Base-by-base conservation (phyloP, 2,888 invertebrate species). In the Idaea biselata region DNA sequence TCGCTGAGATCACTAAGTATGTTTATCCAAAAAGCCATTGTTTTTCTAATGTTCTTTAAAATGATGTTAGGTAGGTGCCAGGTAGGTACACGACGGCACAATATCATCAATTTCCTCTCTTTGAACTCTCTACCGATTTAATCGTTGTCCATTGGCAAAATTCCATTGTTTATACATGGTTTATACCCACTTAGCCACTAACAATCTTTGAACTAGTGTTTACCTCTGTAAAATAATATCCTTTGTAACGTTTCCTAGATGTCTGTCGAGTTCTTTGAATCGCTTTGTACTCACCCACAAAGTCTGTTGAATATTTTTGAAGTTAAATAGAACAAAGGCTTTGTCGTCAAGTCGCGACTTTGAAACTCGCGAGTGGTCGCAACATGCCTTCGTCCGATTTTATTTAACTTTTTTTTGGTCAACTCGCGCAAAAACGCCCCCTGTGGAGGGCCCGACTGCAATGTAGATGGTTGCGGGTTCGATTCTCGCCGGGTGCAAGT, bases 41-140 rank as follows among this genome's bases (percentile, higher is more conserved):
- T 8, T 32, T 32, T 32, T 32, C 11, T 14, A 1, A 14, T 44
- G 11, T 44, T 44, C 5, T 44, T 44, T 3, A 44, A 44, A 33
- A 33, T 11, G 14, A 33, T 33, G 33, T 33, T 6, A 33, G 33
- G 14, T 11, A 33, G 14, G 14, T 33, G 6, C 33, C 33, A 33
- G 14, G 7, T 32, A 32, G 5, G 14, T 33, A 33, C 33, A 33
- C 33, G 65, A 55, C 25, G 18, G n/a, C 33, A 44, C 63, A 62
- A 58, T 54, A 59, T 59, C 33, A 11, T 33, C 33, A 33, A 44
- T 44, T 44, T 44, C 14, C 14, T 17, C 56, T 64, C 58, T 61
- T 58, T 33, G 58, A 33, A 59, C 44, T 54, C 57, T 61, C 18
- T 67, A 68, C 16, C 63, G 64, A 31, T 33, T 58, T 58, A 31